Conservation (phyloP, 2,113 vertebrate species). For the Onychostruthus taczanowskii region DNA sequence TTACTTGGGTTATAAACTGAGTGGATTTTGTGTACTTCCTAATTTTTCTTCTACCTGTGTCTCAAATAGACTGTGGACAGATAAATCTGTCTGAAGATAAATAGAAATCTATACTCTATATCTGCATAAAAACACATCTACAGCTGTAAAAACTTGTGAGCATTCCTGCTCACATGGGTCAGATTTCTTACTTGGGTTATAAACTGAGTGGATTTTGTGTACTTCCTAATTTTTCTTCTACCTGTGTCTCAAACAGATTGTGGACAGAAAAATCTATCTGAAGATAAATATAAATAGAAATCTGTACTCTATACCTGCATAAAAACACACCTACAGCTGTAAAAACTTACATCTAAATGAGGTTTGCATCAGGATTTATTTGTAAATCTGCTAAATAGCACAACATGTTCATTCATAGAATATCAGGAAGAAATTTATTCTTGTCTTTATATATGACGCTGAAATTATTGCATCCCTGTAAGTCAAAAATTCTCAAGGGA, state of each 20-base stretch:
- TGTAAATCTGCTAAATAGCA: neutral
- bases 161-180: neutral
- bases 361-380: neutral
- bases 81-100: neutral
- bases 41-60: neutral
- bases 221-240: neutral
- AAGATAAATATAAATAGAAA: neutral
- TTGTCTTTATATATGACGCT: neutral
- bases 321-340: neutral
- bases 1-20: neutral
- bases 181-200: neutral
- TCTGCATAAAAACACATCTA: no score
- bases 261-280: neutral
- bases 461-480: neutral
- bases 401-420: neutral
- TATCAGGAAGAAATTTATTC: neutral
- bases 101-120: no score
- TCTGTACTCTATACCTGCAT: neutral
- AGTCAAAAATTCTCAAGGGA: neutral
- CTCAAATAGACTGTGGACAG: neutral
- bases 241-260: fast-evolving
- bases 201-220: neutral
- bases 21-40: neutral
- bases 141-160: no score
- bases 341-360: neutral